A percentile compares a stretch with the other conserved stretches of the same genome.
Conservation (phyloP, 1,140 invertebrate genomes). For the Spodoptera frugiperda region DNA sequence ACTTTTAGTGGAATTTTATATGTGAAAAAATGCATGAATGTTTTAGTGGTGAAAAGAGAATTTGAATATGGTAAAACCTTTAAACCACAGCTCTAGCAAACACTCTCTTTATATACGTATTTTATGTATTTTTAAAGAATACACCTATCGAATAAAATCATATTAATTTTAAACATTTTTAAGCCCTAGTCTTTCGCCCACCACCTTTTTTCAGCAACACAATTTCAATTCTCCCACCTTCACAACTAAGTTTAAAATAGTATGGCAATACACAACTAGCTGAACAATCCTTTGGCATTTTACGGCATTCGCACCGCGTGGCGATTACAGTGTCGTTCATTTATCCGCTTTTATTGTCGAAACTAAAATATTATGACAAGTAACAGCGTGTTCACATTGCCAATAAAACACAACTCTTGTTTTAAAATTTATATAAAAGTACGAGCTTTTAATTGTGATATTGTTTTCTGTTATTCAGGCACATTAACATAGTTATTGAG, state of each 20-base stretch:
- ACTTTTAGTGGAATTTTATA: conserved; percentile 8
- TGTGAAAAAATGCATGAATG: neutral
- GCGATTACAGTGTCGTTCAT: conserved; percentile 51
- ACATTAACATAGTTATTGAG: neutral
- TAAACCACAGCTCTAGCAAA: too few species aligned
- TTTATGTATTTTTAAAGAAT: neutral
- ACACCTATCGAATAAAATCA: neutral
- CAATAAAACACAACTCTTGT: conserved; percentile 24
- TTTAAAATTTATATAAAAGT: conserved; percentile 4
- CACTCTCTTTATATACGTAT: too few species aligned
- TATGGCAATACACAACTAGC: conserved; percentile 9
- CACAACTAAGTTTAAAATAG: conserved; percentile 11
- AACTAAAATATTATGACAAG: conserved; percentile 60
- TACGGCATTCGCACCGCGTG: conserved; percentile 31
- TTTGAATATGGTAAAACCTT: too few species aligned
- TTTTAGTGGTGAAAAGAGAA: neutral
- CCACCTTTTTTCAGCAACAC: neutral
- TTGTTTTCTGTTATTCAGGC: neutral
- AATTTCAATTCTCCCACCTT: neutral
- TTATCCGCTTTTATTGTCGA: conserved; percentile 59
- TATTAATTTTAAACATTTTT: neutral
- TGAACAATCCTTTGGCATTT: conserved; percentile 44
- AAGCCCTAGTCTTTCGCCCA: neutral
- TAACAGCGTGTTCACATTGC: conserved; percentile 52
- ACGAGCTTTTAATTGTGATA: neutral